Evolutionary conservation across 2,888 invertebrate genomes (phyloP).

Genomic region (Morpho achilles): DNA sequence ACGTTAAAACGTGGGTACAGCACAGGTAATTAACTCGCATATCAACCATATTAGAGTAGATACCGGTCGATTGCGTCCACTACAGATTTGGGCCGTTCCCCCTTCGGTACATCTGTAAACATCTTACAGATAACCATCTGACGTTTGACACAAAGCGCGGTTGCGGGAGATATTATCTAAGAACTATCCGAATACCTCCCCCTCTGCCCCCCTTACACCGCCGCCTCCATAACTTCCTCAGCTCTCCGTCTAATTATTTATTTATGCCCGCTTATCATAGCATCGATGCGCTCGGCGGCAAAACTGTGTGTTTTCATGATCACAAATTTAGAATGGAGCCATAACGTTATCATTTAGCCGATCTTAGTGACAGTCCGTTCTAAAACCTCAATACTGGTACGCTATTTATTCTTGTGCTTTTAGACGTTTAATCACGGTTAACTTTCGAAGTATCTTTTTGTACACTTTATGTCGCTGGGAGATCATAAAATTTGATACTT

Average conservation of each 20-base stretch:
- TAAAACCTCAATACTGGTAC: conserved; percentile 30
- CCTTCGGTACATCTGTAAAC: conserved; percentile 77
- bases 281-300: conserved; percentile 73
- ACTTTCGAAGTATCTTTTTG: conserved; percentile 11
- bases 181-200: conserved; percentile 62
- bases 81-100: conserved; percentile 66
- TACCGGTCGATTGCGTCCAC: conserved; percentile 62
- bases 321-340: conserved; percentile 65
- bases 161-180: conserved; percentile 70
- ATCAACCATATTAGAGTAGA: conserved; percentile 56
- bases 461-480: background rate
- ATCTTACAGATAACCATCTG: conserved; percentile 74
- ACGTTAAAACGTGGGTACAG: conserved; percentile 23
- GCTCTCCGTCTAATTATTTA: conserved; percentile 74
- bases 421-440: conserved; percentile 11
- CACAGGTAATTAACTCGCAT: conserved; percentile 61
- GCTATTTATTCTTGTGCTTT: conserved; percentile 23
- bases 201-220: conserved; percentile 30
- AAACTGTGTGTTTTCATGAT: conserved; percentile 62
- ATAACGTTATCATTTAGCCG: conserved; percentile 62
- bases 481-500: background rate
- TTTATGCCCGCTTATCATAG: conserved; percentile 71
- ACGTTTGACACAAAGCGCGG: conserved; percentile 79
- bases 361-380: conserved; percentile 53
- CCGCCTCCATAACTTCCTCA: conserved; percentile 42